Evolutionary conservation across 2,113 vertebrate genomes (phyloP).

Genomic region (Panthera tigris): DNA sequence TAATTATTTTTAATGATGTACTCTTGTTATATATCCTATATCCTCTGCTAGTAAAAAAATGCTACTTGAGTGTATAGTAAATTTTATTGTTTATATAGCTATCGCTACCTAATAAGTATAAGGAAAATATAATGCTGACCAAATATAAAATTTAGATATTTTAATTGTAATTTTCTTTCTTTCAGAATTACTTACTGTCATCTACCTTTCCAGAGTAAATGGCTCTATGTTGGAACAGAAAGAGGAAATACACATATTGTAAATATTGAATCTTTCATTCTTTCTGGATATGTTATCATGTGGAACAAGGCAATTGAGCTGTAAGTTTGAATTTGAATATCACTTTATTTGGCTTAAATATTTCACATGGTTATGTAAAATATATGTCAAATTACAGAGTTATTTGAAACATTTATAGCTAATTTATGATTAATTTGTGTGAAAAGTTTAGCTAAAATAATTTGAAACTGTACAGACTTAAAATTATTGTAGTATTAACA

Average conservation of each 20-base stretch:
- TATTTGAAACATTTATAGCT: neutral
- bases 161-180: conserved; percentile 74
- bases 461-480: conserved; percentile 15
- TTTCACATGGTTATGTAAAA: neutral
- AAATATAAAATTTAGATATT: conserved; percentile 69
- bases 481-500: conserved; percentile 8
- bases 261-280: conserved; percentile 98
- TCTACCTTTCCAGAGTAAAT: conserved; percentile 99
- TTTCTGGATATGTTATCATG: conserved; percentile 99
- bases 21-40: neutral
- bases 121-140: conserved; percentile 53
- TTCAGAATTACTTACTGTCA: conserved; percentile 98
- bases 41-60: conserved; percentile 1
- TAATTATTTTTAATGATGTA: conserved; percentile 39
- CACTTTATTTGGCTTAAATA: conserved; percentile 46
- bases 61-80: neutral
- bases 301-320: conserved; percentile 99
- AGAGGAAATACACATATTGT: conserved; percentile 98
- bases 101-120: neutral
- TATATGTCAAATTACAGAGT: neutral
- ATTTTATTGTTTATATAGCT: conserved; percentile 39
- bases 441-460: conserved; percentile 34
- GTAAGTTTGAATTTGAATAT: conserved; percentile 87
- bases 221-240: conserved; percentile 99
- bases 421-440: conserved; percentile 40